These are phyloP conservation scores for Drosophila robusta DNA, from an alignment of 2,888 invertebrate genomes.

Conservation along the genomic window DNA sequence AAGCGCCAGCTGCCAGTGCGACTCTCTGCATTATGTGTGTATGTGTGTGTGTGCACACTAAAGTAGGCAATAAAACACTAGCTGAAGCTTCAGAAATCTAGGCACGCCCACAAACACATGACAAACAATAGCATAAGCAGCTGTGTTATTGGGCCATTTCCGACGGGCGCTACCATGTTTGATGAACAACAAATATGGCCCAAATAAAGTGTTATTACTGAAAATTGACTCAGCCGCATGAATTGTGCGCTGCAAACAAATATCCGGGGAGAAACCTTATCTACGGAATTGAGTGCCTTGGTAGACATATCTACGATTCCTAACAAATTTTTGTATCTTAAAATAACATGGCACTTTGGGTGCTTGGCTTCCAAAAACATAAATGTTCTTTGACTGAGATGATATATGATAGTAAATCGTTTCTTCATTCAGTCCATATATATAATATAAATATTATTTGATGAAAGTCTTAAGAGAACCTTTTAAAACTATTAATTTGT, in stretches of 20 bases:
- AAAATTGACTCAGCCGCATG: conserved; percentile 69
- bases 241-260: conserved; percentile 51
- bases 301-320: background rate
- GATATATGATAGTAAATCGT: no score
- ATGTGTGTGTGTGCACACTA: conserved; percentile 36
- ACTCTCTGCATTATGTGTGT: conserved; percentile 13
- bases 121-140: conserved; percentile 59
- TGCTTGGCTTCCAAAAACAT: no score
- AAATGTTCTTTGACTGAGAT: no score
- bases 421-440: no score
- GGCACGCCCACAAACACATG: conserved; percentile 63
- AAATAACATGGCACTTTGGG: background rate
- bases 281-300: background rate
- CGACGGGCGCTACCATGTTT: conserved; percentile 21
- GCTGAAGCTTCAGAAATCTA: conserved; percentile 64
- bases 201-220: conserved; percentile 78
- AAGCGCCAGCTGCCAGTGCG: conserved; percentile 36
- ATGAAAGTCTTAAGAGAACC: no score
- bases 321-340: background rate
- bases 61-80: conserved; percentile 79
- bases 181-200: conserved; percentile 72
- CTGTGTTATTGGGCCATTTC: conserved; percentile 42
- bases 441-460: no score
- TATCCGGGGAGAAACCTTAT: background rate
- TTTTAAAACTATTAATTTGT: no score